phyloP scores from a whole-genome alignment of 2,888 invertebrate species.

The Phalera bucephala region DNA sequence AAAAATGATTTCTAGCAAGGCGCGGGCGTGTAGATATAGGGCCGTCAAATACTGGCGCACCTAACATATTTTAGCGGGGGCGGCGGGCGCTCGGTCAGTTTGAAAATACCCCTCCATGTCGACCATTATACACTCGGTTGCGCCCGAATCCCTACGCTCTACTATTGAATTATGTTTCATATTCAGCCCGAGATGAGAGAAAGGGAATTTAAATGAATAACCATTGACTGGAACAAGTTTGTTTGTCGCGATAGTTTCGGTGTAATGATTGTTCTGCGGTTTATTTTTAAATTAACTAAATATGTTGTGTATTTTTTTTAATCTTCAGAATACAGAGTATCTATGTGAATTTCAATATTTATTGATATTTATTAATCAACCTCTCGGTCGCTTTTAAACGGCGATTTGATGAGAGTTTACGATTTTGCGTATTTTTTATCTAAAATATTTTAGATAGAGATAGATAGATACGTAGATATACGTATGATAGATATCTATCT shows the following conservation, averaged over 20 bases:
- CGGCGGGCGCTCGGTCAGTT: constrained; percentile 63
- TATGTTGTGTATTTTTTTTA: no score
- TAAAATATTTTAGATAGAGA: no score
- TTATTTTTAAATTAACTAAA: no score
- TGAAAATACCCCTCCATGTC: constrained; percentile 70
- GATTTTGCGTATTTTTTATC: no score
- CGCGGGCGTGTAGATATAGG: constrained; percentile 33
- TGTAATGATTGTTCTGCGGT: neutral
- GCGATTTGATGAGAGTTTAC: no score
- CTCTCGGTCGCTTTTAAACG: no score
- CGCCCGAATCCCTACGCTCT: constrained; percentile 59
- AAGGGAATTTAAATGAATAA: constrained; percentile 41
- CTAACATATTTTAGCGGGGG: constrained; percentile 58
- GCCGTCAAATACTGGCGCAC: constrained; percentile 47
- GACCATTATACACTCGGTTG: constrained; percentile 74
- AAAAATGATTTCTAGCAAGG: constrained; percentile 1
- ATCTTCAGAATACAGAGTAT: no score
- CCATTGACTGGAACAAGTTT: constrained; percentile 33
- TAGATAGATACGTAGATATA: no score
- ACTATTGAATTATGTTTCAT: constrained; percentile 75
- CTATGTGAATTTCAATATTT: no score
- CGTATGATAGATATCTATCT: no score
- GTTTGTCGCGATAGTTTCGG: constrained; percentile 16
- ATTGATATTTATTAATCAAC: no score
- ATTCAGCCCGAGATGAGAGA: constrained; percentile 44